Base-by-base conservation (phyloP, 2,888 invertebrate genomes). In the Cryptocephalus moraei region DNA sequence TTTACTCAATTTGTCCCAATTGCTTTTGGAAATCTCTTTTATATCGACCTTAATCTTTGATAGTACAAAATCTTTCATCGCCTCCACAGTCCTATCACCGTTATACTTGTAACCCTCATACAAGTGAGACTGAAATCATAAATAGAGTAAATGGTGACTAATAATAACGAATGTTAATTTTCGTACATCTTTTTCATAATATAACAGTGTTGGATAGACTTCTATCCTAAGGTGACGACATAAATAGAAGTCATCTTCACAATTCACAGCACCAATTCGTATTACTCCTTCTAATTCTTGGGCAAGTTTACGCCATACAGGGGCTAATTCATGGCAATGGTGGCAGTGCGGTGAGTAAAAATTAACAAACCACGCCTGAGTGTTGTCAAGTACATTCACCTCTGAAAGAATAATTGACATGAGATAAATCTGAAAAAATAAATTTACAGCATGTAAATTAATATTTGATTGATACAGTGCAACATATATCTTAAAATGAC, bases 321-420 rank as follows among this genome's bases (percentile, higher is more conserved):
- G 87, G 2, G 87, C 89, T 56, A 91, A 72, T 52, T 78, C 78
- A 65, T 91, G 90, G 63, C 91, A 92, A 56, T 91, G 91, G 13
- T 84, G 82, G 63, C 91, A 91, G 64, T 83, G 82, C 2, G 91
- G 86, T 1, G 90, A 90, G 70, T 91, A 92, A 67, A 86, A 91
- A 70, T 91, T 91, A 49, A 92, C 77, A 65, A 91, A 89, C 84
- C 91, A 86, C 32, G 83, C 76, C 51, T 84, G 85, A 45, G 79
- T 79, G 33, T 77, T 75, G 50, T 73, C 69, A 47, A 70, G 50
- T 36, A 75, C 65, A 55, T 70, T 73, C 43, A 73, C 63, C 56
- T 72, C 74, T 75, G 52, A 33, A 64, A 63, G 54, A 39, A 36
- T 34, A 43, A 32, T 10, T 4, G 33, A 39, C 12, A 12, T 42